Conservation (phyloP, 2,888 invertebrate genomes). For the Chesias legatella region DNA sequence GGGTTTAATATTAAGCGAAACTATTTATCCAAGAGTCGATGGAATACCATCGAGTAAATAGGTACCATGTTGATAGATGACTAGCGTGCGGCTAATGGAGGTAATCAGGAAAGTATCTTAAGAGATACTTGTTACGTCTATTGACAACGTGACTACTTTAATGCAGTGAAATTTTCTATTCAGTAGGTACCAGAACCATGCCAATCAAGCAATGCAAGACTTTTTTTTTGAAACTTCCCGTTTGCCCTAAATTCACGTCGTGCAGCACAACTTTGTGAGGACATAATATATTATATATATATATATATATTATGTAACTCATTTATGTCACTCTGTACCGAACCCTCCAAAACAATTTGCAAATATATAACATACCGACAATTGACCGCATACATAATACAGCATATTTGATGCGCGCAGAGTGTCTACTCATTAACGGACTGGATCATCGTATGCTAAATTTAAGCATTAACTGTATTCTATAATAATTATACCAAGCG, state of each 20-base stretch:
- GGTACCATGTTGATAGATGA: slow-evolving; percentile 2
- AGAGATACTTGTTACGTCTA: not conserved
- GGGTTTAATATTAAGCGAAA: slow-evolving; percentile 9
- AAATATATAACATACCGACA: slow-evolving; percentile 10
- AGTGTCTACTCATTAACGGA: slow-evolving; percentile 9
- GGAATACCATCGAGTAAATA: slow-evolving; percentile 4
- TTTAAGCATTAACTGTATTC: too few relatives aligned
- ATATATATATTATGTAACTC: slow-evolving; percentile 14
- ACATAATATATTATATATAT: not conserved
- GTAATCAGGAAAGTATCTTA: slow-evolving; percentile 3
- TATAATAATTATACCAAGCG: too few relatives aligned
- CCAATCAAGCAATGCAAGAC: too few relatives aligned
- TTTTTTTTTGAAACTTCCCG: too few relatives aligned
- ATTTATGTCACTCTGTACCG: slow-evolving; percentile 18
- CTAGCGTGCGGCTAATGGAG: slow-evolving; percentile 2
- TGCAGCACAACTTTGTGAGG: not conserved
- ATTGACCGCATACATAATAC: slow-evolving; percentile 20
- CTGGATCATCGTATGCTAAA: slow-evolving; percentile 9
- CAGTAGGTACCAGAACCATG: too few relatives aligned
- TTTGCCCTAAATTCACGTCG: too few relatives aligned
- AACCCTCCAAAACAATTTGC: slow-evolving; percentile 23
- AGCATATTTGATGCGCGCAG: slow-evolving; percentile 11
- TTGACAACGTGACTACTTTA: not conserved
- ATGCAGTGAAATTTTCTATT: too few relatives aligned
- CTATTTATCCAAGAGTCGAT: slow-evolving; percentile 7